Evolutionary conservation across 2,113 vertebrate genomes (phyloP).

Genomic region (Pipra filicauda): DNA sequence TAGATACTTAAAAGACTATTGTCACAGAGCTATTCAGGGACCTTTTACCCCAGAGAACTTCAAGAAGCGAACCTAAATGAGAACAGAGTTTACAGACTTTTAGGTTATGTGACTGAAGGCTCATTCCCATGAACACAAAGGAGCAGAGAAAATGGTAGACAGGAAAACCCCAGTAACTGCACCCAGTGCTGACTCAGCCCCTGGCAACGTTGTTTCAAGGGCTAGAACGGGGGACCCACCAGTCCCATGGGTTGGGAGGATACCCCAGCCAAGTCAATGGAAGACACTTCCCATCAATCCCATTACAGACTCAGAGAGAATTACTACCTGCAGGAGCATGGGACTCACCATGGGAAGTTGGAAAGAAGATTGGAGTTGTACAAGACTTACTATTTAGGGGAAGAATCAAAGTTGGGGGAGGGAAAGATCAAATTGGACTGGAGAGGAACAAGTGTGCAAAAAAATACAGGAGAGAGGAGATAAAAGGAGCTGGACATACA

Average conservation of each 20-base stretch:
- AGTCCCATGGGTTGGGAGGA: neutral
- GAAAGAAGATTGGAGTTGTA: neutral
- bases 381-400: neutral
- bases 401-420: neutral
- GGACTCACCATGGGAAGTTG: neutral
- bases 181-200: neutral
- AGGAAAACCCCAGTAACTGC: neutral
- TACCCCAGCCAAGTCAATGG: neutral
- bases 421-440: neutral
- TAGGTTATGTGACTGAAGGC: neutral
- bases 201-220: neutral
- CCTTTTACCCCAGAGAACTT: neutral
- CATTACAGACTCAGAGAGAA: neutral
- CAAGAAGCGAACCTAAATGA: neutral
- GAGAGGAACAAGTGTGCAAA: neutral
- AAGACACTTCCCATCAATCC: neutral
- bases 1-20: neutral
- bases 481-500: neutral
- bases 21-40: neutral
- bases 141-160: neutral
- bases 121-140: neutral
- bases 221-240: neutral
- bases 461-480: neutral
- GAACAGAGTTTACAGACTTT: neutral
- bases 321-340: neutral